phyloP scores from a whole-genome alignment of 2,888 invertebrate species.

The Eristalis intricaria region DNA sequence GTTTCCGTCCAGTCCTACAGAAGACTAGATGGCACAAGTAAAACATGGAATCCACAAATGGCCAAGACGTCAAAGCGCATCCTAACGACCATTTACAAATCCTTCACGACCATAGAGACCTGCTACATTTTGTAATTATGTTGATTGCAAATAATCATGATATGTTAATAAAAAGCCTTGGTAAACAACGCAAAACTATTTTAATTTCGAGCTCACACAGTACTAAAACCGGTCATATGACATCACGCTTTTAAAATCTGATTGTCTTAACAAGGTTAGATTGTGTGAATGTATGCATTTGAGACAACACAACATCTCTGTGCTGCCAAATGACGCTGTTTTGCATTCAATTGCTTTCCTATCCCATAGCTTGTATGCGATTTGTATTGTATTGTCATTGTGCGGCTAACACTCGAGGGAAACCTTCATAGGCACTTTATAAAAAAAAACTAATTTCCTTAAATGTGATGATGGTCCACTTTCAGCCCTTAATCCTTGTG shows the following conservation, averaged over 20 bases:
- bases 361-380: not conserved
- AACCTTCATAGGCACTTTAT: not conserved
- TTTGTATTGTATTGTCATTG: not conserved
- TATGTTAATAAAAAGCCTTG: not conserved
- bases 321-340: not conserved
- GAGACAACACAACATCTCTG: not conserved
- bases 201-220: not conserved
- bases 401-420: not conserved
- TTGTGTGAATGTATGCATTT: not conserved
- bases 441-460: too few relatives aligned
- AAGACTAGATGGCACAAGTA: too few relatives aligned
- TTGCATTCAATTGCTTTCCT: not conserved
- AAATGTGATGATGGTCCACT: too few relatives aligned
- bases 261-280: conserved; percentile 14
- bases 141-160: not conserved
- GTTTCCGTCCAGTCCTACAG: too few relatives aligned
- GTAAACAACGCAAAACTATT: not conserved
- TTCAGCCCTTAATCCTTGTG: too few relatives aligned
- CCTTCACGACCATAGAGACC: not conserved
- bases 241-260: conserved; percentile 1
- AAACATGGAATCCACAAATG: too few relatives aligned
- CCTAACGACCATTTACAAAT: too few relatives aligned
- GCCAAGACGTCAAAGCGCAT: too few relatives aligned
- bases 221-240: not conserved
- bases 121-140: not conserved